phyloP scores from a whole-genome alignment of 2,113 vertebrate genomes.

The Oreotragus oreotragus region DNA sequence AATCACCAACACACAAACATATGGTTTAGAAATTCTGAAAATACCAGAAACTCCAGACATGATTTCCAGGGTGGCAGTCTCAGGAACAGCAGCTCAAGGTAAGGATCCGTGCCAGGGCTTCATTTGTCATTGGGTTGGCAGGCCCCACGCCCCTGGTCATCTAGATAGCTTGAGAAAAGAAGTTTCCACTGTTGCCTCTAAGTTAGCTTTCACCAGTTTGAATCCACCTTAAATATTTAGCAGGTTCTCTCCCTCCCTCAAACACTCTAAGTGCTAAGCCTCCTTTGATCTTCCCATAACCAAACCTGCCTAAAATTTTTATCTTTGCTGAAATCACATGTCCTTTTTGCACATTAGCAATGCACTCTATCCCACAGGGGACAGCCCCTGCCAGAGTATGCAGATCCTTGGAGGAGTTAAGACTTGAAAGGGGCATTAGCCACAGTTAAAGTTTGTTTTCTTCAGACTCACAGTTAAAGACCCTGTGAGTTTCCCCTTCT shows the following conservation, averaged over 20 bases:
- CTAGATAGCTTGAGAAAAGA: not conserved
- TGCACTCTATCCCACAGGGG: not conserved
- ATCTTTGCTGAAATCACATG: not conserved
- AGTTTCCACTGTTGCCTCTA: not conserved
- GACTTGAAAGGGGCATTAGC: not conserved
- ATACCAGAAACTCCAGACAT: not conserved
- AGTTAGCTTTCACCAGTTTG: not conserved
- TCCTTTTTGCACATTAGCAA: not conserved
- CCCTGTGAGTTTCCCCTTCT: not conserved
- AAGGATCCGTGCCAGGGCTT: not conserved
- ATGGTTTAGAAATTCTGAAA: not conserved
- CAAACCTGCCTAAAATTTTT: constrained; percentile 18
- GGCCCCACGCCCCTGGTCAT: not conserved
- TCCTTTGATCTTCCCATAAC: constrained; percentile 21
- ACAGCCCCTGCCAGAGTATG: not conserved
- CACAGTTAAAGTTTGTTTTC: not conserved
- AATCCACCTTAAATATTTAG: constrained; percentile 62
- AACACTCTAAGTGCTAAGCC: not conserved
- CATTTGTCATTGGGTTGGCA: not conserved
- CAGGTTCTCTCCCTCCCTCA: not conserved
- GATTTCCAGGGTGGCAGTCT: not conserved
- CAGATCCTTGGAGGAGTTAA: not conserved
- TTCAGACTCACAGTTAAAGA: not conserved
- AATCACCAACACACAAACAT: not conserved
- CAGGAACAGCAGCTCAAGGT: not conserved